Conservation (phyloP, 2,888 invertebrate species). For the Cetonia aurata region DNA sequence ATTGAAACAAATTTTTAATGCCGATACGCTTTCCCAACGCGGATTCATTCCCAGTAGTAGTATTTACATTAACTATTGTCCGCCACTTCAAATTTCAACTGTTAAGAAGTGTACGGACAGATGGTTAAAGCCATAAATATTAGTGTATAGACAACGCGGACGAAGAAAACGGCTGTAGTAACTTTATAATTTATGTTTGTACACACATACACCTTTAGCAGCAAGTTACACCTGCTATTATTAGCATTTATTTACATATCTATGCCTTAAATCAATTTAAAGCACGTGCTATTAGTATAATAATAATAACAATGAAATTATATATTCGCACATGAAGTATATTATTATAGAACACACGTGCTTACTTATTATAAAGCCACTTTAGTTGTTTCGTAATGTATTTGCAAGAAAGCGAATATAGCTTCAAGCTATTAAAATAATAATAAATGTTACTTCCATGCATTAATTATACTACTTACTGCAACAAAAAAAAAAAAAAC, state of each 20-base stretch:
- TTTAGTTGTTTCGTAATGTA: background rate
- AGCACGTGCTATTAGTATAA: conserved; percentile 13
- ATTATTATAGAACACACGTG: conserved; percentile 7
- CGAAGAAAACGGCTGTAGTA: conserved; percentile 15
- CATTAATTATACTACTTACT: too few relatives aligned
- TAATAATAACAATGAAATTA: conserved; percentile 16
- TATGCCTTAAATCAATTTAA: conserved; percentile 23
- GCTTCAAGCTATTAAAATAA: too few relatives aligned
- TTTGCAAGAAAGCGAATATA: too few relatives aligned
- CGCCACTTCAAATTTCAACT: background rate
- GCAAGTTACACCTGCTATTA: conserved; percentile 37
- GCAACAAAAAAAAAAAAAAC: too few relatives aligned
- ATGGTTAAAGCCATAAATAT: conserved; percentile 1
- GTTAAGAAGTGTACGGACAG: background rate
- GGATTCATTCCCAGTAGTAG: background rate
- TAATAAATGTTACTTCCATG: too few relatives aligned
- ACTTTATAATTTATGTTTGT: conserved; percentile 26
- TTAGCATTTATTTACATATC: conserved; percentile 38
- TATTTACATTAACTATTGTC: background rate
- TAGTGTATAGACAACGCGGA: background rate
- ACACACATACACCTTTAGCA: conserved; percentile 17
- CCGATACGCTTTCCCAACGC: background rate
- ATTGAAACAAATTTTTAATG: background rate
- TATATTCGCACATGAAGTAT: conserved; percentile 4
- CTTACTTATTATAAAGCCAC: background rate